Evolutionary conservation across 2,888 invertebrate species (phyloP).

Genomic region (Eumerus sabulonum): DNA sequence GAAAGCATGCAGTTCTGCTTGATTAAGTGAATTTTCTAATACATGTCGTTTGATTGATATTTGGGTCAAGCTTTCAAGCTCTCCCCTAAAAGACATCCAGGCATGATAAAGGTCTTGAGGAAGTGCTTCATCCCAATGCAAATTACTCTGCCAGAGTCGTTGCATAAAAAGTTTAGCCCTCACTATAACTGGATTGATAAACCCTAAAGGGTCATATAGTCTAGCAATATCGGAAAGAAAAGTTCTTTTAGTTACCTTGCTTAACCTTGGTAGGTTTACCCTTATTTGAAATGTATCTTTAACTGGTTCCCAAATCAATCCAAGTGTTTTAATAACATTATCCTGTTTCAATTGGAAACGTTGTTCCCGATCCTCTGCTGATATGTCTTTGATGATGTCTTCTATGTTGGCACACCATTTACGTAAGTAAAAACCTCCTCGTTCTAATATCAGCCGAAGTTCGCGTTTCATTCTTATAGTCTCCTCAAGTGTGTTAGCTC

Average conservation of each 20-base stretch:
- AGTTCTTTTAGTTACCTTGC: neutral
- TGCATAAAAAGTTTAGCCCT: constrained; percentile 1
- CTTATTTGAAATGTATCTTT: too few relatives aligned
- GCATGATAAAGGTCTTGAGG: constrained; percentile 1
- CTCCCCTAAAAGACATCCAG: neutral
- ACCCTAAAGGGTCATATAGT: neutral
- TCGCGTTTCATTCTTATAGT: too few relatives aligned
- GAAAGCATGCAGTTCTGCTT: too few relatives aligned
- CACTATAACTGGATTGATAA: neutral
- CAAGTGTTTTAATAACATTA: constrained; percentile 2
- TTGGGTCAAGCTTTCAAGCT: too few relatives aligned
- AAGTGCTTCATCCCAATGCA: too few relatives aligned
- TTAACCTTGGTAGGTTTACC: too few relatives aligned
- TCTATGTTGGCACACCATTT: too few relatives aligned
- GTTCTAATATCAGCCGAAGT: too few relatives aligned
- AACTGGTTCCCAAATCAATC: neutral
- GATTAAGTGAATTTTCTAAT: too few relatives aligned
- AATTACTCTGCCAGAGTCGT: constrained; percentile 3
- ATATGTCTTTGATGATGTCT: too few relatives aligned
- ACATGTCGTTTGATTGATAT: neutral
- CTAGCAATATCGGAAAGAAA: neutral
- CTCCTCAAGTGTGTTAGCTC: too few relatives aligned
- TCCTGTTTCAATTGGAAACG: neutral
- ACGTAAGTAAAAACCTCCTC: too few relatives aligned
- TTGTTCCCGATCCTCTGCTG: neutral